A percentile compares a stretch with the other conserved stretches of the same genome.
Evolutionary conservation across 2,888 invertebrate species (phyloP).

Genomic region (Dryadula phaetusa): DNA sequence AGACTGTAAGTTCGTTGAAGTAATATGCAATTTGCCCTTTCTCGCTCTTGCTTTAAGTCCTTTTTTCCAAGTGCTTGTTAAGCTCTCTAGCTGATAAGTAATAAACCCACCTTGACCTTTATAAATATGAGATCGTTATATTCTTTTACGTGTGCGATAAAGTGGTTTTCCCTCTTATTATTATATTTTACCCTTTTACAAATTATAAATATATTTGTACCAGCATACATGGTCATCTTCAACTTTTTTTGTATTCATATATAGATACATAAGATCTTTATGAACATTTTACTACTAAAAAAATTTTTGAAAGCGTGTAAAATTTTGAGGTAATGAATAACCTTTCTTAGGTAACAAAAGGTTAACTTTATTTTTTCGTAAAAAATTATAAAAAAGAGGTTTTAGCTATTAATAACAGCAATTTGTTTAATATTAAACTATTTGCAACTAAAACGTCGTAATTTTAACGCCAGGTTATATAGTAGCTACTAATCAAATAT

Average conservation of each 20-base stretch:
- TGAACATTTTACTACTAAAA: no score
- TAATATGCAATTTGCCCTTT: slow-evolving; percentile 2
- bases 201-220: not conserved
- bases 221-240: not conserved
- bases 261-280: no score
- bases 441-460: no score
- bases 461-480: no score
- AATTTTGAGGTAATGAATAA: no score
- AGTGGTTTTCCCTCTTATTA: slow-evolving; percentile 9
- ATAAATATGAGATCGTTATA: slow-evolving; percentile 6
- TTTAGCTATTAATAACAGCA: no score
- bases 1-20: slow-evolving; percentile 1
- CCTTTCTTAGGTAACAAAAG: no score
- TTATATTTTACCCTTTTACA: slow-evolving; percentile 10
- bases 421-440: no score
- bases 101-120: slow-evolving; percentile 12
- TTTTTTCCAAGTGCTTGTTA: slow-evolving; percentile 2
- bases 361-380: no score
- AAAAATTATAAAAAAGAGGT: no score
- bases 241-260: not conserved
- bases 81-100: slow-evolving; percentile 12
- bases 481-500: no score
- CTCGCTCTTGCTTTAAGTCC: not conserved
- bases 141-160: slow-evolving; percentile 2
- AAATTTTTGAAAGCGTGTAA: no score